Base-by-base conservation (phyloP, 2,113 vertebrate genomes). In the Cacatua alba region DNA sequence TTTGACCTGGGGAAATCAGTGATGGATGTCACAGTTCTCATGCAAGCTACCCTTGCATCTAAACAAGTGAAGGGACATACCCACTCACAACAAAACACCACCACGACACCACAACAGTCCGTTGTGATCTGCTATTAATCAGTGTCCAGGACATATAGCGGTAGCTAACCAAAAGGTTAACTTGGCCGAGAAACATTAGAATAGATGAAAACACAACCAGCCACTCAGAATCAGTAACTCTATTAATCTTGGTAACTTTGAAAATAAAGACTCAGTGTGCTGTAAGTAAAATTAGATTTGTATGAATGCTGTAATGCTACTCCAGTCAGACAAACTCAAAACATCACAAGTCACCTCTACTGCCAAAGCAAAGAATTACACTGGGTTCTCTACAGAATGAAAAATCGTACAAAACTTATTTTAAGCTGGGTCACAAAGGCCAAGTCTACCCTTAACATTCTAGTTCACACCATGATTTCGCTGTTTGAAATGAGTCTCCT, bases 71-170 rank as follows among this genome's bases (percentile, higher is more conserved):
- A 59, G 39, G 33, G 83, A 69, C 23, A 82, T 43, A 29, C 5
- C 29, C 21, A 14, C 33, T 26, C 48, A 57, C 33, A 63, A 4
- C n/a, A 75, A 41, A 64, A 37, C 0, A 2, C 48, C 62, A 55
- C 46, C 17, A 5, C 4, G 33, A 55, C 35, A 44, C 8, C 31
- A 29, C 19, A 69, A 35, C 9, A 79, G 24, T 5, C 37, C 24
- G 69, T 9, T 31, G 26, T 78, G 68, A 51, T 44, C 18, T 82
- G 26, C 25, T 80, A 6, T 39, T 37, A 60, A 7, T 52, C 37
- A 65, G 12, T 2, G 11, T 44, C n/a, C 31, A 72, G 25, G 26
- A 71, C 35, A 59, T 0, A 1, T 1, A 70, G 23, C 4, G 55
- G 46, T 33, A 16, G 10, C 53, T 74, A 53, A 63, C 5, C 13